Evolutionary conservation across 2,797 vertebrate genomes (phyloP).

Genomic region (Xenentodon cancila): DNA sequence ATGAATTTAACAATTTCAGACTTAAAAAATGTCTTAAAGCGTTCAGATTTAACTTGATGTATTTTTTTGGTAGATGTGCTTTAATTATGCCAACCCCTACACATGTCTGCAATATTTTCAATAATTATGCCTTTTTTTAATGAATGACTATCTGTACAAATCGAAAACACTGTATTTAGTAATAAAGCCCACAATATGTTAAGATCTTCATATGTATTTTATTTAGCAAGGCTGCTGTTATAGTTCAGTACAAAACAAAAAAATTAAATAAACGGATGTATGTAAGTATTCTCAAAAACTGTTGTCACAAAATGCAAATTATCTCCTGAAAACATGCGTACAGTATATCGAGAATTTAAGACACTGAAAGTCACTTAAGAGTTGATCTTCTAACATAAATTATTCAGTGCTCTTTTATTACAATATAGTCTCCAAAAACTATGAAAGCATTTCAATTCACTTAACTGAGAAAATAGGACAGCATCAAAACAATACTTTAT

Average conservation of each 20-base stretch:
- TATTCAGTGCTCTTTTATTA: too few relatives aligned
- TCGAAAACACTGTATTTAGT: conserved; percentile 24
- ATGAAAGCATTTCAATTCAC: conserved; percentile 13
- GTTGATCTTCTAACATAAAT: neutral
- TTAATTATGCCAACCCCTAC: conserved; percentile 29
- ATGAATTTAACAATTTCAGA: neutral
- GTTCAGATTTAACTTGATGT: neutral
- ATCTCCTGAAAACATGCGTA: conserved; percentile 6
- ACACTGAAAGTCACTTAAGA: neutral
- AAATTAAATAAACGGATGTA: conserved; percentile 6
- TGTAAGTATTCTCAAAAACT: conserved; percentile 4
- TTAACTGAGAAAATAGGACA: conserved; percentile 14
- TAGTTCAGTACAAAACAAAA: conserved; percentile 17
- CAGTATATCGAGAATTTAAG: neutral
- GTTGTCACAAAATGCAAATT: neutral
- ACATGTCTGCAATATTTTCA: conserved; percentile 10
- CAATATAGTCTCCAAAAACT: too few relatives aligned
- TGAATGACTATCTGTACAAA: conserved; percentile 28
- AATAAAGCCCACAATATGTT: conserved; percentile 50
- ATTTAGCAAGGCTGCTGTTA: conserved; percentile 55
- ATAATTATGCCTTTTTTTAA: conserved; percentile 18
- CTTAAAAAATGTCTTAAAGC: neutral
- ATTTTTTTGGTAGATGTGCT: neutral
- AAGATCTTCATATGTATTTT: conserved; percentile 50
- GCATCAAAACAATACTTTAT: neutral